Percentiles rank a stretch among this genome's conserved stretches.
phyloP scores from a whole-genome alignment of 1,140 invertebrate genomes.

The Heliconius hewitsoni region DNA sequence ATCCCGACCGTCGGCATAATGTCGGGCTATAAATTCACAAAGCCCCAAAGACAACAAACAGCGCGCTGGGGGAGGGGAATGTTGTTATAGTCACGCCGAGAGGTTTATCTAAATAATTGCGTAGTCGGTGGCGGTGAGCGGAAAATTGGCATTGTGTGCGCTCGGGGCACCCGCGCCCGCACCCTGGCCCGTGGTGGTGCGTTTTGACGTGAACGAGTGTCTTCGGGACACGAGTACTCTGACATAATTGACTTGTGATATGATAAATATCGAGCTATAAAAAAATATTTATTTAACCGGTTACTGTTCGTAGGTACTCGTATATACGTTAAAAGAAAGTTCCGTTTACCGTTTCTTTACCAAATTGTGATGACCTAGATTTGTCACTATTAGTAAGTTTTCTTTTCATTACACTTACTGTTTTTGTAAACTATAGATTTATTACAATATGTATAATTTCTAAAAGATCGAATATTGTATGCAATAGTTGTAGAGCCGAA shows the following conservation, averaged over 20 bases:
- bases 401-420: too few relatives aligned
- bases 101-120: constrained; percentile 81
- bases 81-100: constrained; percentile 79
- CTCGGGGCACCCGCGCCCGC: constrained; percentile 46
- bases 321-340: not conserved
- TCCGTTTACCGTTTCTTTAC: not conserved
- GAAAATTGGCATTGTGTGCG: constrained; percentile 77
- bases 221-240: constrained; percentile 36
- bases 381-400: not conserved
- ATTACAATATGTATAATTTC: not conserved
- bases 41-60: constrained; percentile 79
- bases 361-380: not conserved
- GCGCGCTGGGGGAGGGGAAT: constrained; percentile 66
- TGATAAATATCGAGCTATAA: constrained; percentile 16
- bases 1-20: constrained; percentile 75
- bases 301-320: too few relatives aligned
- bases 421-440: too few relatives aligned
- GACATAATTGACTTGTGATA: constrained; percentile 44
- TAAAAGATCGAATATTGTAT: not conserved
- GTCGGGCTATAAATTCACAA: constrained; percentile 75
- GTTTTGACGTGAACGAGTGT: constrained; percentile 51
- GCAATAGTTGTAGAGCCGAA: constrained; percentile 29
- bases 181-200: constrained; percentile 45
- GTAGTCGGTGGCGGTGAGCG: constrained; percentile 77
- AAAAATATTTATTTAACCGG: not conserved